Base-by-base conservation (phyloP, 2,797 vertebrate species). In the Squalus acanthias region DNA sequence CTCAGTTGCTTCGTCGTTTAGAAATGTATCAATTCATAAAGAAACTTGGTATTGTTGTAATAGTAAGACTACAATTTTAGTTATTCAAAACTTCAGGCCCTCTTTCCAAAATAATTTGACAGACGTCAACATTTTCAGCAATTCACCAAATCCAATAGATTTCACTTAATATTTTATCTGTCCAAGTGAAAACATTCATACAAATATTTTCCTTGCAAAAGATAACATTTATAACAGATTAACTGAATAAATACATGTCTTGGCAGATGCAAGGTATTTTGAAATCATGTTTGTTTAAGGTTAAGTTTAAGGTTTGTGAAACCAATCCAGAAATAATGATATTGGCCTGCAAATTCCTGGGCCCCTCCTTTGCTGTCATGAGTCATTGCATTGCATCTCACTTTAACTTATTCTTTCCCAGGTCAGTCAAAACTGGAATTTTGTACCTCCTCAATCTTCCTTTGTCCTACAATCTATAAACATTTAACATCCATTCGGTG, bases 221-320 rank as follows among this genome's bases (percentile, higher is more conserved):
- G 63, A 69, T 93, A 93, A 93, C 91, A 93, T 92, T 67, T 46
- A 63, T 93, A 93, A 93, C n/a, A 93, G 91, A 69, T 93, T 85
- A 69, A 39, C 91, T 69, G n/a, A 93, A 93, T 69, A 46, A 93
- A 93, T 65, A 39, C n/a, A 67, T 63, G 33, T 93, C n/a, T 69
- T 67, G n/a, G 65, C 63, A 93, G 12, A 91, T 91, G 88, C 57
- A 63, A 63, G 88, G 20, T 46, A 69, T 69, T 67, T 67, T 67
- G 91, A 93, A 93, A 93, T 93, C 91, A 93, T 46, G 8, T 69
- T 85, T 85, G 17, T 50, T 85, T 24, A 85, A 67, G 20, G 33
- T 93, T 93, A 67, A 0, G 39, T 39, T 63, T 26, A n/a, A 20
- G 91, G 12, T 69, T 93, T 93, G 69, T 93, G 33, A 67, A 93